Percentiles rank a stretch among this genome's conserved stretches.
Evolutionary conservation across 2,797 vertebrate genomes (phyloP).

Genomic region (Orientallactaga sibirica): DNA sequence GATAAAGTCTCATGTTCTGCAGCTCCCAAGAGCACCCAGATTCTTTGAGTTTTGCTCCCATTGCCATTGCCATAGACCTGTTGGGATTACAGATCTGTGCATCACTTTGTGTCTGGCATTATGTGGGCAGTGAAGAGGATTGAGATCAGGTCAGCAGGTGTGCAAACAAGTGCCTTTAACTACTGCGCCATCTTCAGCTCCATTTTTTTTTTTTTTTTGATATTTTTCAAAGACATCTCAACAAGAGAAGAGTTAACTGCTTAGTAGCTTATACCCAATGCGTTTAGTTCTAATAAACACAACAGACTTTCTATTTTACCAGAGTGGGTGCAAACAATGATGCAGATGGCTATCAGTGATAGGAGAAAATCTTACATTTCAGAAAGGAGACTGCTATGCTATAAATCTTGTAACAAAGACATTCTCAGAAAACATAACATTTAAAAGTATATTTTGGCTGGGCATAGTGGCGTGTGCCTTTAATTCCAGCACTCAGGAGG

Average conservation of each 20-base stretch:
- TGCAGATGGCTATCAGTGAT: neutral
- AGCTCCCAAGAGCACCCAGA: too few species aligned
- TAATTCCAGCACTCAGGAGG: too few species aligned
- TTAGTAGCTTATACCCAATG: constrained; percentile 78
- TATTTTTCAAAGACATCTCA: neutral
- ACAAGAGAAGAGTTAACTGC: constrained; percentile 71
- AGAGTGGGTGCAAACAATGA: neutral
- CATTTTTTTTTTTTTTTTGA: neutral
- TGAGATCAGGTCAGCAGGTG: too few species aligned
- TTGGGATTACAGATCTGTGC: too few species aligned
- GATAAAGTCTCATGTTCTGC: too few species aligned
- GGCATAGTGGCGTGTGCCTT: too few species aligned
- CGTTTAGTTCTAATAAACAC: constrained; percentile 71
- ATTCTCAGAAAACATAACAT: constrained; percentile 54
- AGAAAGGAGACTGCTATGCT: constrained; percentile 14
- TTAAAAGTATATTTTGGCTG: neutral
- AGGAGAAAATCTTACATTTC: constrained; percentile 12
- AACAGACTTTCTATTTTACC: constrained; percentile 70
- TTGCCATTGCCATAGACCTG: too few species aligned
- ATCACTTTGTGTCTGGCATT: too few species aligned
- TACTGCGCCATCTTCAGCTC: too few species aligned
- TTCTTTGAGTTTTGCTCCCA: too few species aligned
- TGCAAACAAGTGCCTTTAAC: too few species aligned
- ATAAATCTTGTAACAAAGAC: constrained; percentile 22
- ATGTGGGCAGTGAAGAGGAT: too few species aligned